phyloP scores from a whole-genome alignment of 2,888 invertebrate species.

The Xanthostigma xanthostigma region DNA sequence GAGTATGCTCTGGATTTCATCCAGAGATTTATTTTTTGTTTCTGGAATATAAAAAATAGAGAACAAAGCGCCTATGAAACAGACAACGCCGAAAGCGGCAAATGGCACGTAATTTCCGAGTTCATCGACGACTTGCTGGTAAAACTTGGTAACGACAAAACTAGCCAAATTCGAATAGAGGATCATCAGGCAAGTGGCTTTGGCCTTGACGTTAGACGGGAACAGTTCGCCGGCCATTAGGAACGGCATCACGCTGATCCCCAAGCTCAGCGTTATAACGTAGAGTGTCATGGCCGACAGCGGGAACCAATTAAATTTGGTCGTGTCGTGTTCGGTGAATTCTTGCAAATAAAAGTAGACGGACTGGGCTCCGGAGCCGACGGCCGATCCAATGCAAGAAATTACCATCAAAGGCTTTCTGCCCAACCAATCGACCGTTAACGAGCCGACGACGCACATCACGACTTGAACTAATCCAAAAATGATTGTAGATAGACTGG shows the following conservation, averaged over 20 bases:
- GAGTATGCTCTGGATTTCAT: constrained; percentile 27
- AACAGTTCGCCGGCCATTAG: constrained; percentile 30
- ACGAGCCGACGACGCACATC: constrained; percentile 14
- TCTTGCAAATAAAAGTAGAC: constrained; percentile 20
- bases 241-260: constrained; percentile 26
- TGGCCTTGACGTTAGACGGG: constrained; percentile 27
- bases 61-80: constrained; percentile 24
- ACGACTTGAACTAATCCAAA: constrained; percentile 22
- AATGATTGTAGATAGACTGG: constrained; percentile 22
- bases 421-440: constrained; percentile 23
- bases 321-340: constrained; percentile 16
- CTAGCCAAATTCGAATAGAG: constrained; percentile 25
- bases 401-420: constrained; percentile 22
- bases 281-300: constrained; percentile 1
- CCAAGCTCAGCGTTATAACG: constrained; percentile 13
- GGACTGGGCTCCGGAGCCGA: constrained; percentile 17
- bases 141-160: constrained; percentile 27
- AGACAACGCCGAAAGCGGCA: constrained; percentile 23
- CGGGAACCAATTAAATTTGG: constrained; percentile 16
- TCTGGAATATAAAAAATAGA: constrained; percentile 26
- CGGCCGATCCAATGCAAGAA: constrained; percentile 22
- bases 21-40: constrained; percentile 28
- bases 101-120: constrained; percentile 26
- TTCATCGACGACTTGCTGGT: constrained; percentile 24
- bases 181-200: constrained; percentile 26